A percentile compares a stretch with the other conserved stretches of the same genome.
Evolutionary conservation across 2,797 vertebrate genomes (phyloP).

Genomic region (Gadopsis bispinosus): DNA sequence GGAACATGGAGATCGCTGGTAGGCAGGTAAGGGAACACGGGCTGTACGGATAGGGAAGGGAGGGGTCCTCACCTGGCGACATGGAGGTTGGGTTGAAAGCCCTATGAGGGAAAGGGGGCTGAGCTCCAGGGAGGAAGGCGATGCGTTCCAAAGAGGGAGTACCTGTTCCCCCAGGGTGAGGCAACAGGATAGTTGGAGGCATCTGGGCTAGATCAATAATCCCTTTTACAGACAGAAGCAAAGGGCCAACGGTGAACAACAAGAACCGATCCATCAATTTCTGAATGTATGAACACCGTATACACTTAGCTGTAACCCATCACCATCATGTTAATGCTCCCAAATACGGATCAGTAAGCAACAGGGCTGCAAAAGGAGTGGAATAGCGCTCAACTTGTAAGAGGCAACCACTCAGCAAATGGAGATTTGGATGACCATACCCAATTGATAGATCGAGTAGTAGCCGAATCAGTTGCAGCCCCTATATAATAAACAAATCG

Average conservation of each 20-base stretch:
- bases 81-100: slow-evolving; percentile 96
- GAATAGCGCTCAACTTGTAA: slow-evolving; percentile 76
- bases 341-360: slow-evolving; percentile 70
- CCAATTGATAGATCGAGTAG: slow-evolving; percentile 56
- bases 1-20: slow-evolving; percentile 60
- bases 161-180: slow-evolving; percentile 96
- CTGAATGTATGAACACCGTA: slow-evolving; percentile 77
- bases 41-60: slow-evolving; percentile 64
- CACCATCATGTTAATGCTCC: slow-evolving; percentile 69
- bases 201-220: slow-evolving; percentile 99
- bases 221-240: slow-evolving; percentile 95
- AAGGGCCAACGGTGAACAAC: slow-evolving; percentile 89
- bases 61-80: slow-evolving; percentile 92
- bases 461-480: slow-evolving; percentile 76
- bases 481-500: slow-evolving; percentile 66
- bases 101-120: slow-evolving; percentile 94
- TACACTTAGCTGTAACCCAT: slow-evolving; percentile 76
- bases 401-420: slow-evolving; percentile 75
- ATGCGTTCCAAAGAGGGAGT: slow-evolving; percentile 97
- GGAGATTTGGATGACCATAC: slow-evolving; percentile 60
- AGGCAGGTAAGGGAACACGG: slow-evolving; percentile 66
- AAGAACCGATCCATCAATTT: slow-evolving; percentile 81
- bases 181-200: slow-evolving; percentile 98
- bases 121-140: slow-evolving; percentile 95
- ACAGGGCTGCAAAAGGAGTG: slow-evolving; percentile 75